Evolutionary conservation across 2,888 invertebrate species (phyloP), one percentile per base, ranked within the genome.

Genomic region (Meandrusa payeni): DNA sequence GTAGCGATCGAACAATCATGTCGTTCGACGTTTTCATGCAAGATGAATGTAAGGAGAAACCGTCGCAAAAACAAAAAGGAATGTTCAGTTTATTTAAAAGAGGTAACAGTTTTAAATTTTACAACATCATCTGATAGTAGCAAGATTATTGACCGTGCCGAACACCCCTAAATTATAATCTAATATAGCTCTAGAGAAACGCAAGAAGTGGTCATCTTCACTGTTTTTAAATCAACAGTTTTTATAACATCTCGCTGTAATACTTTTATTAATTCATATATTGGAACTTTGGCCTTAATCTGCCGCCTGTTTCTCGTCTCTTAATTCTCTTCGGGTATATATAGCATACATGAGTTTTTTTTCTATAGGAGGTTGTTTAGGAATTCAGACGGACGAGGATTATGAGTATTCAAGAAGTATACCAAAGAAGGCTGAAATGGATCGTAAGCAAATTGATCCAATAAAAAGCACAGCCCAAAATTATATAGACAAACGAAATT

Each of bases 1-100:
- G 63, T 42, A 86, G 85, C 49, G 77, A 82, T 38, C 78, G 74
- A 49, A 85, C 83, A 10, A 76, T 86, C 12, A 69, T 81, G 64
- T 76, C 78, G 1, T 86, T 86, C 43, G 69, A 80, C 52, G 59
- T 85, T 17, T 53, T 70, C 2, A 66, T 79, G 69, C 22, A 39
- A 52, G 52, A 64, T 10, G 66, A 73, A 47, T 50, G 55, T 22
- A 54, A 50, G n/a, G 61, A 65, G 37, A 67, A 64, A 46, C 36
- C 56, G 5, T n/a, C 37, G 1, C 63, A 50, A 39, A 77, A 69
- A 2, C 63, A 63, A n/a, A 69, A 61, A 46, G 57, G 55, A 32
- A 55, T 75, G 42, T 61, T 75, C 34, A 59, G 61, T 34, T 49
- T 64, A 20, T 61, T 64, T 33, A 63, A 55, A 54, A 51, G 61